phyloP scores from a whole-genome alignment of 2,888 invertebrate species.

The Exocentrus adspersus region DNA sequence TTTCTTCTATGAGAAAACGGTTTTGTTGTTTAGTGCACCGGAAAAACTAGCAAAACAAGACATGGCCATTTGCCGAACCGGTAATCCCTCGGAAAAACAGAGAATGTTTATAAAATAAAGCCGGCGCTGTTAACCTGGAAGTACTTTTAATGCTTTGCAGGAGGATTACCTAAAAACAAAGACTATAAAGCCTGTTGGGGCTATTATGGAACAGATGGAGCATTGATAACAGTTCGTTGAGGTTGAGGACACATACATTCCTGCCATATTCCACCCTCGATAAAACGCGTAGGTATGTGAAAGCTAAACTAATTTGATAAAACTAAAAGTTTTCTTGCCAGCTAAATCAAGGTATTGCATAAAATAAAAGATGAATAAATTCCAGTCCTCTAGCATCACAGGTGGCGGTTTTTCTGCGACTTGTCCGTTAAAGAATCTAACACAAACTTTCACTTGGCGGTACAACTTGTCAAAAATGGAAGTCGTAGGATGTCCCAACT shows the following conservation, averaged over 20 bases:
- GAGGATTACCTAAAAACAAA: too few relatives aligned
- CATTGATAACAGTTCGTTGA: too few relatives aligned
- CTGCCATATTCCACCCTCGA: too few relatives aligned
- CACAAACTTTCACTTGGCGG: background rate
- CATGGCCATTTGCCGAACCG: background rate
- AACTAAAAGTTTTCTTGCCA: too few relatives aligned
- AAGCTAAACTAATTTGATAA: too few relatives aligned
- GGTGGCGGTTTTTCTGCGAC: background rate
- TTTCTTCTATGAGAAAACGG: background rate
- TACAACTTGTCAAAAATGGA: background rate
- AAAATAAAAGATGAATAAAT: too few relatives aligned
- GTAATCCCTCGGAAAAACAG: background rate
- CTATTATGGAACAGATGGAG: too few relatives aligned
- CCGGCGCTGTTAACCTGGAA: background rate
- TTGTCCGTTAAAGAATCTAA: background rate
- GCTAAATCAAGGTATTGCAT: too few relatives aligned
- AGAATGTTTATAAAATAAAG: background rate
- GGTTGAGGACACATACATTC: too few relatives aligned
- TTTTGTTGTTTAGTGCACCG: background rate
- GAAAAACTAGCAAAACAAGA: background rate
- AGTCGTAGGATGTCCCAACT: background rate
- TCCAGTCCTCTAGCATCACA: too few relatives aligned
- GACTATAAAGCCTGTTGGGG: too few relatives aligned
- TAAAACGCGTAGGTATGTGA: too few relatives aligned
- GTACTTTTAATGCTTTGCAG: background rate